Evolutionary conservation across 2,113 vertebrate genomes (phyloP).

Genomic region (Poecile atricapillus): DNA sequence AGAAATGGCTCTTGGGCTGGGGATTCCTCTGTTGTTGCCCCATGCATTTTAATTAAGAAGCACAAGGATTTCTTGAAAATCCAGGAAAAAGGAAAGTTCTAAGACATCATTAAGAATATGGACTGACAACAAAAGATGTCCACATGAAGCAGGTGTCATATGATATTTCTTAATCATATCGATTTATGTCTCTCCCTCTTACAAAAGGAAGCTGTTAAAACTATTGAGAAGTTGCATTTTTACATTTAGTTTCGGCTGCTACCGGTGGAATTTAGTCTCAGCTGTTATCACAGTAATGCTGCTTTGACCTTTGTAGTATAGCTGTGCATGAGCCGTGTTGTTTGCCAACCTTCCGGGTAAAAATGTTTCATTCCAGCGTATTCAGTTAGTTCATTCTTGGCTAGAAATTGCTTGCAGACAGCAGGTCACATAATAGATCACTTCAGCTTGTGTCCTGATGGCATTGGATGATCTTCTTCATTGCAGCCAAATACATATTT

Average conservation of each 20-base stretch:
- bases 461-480: background rate
- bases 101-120: background rate
- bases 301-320: background rate
- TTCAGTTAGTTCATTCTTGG: background rate
- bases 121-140: background rate
- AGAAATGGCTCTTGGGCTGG: background rate
- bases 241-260: background rate
- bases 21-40: background rate
- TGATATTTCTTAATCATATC: background rate
- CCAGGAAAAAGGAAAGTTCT: background rate
- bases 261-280: background rate
- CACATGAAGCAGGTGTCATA: accelerated
- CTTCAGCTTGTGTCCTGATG: background rate
- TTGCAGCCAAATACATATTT: background rate
- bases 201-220: background rate
- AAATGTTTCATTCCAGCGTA: background rate
- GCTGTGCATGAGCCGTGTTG: accelerated
- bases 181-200: background rate
- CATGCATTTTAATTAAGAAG: background rate
- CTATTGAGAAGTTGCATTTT: background rate
- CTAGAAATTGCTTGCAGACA: background rate
- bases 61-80: background rate
- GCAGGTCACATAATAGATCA: background rate
- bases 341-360: background rate
- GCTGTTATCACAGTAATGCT: background rate